Evolutionary conservation across 2,888 invertebrate species (phyloP).

Genomic region (Dorcus parallelipipedus): DNA sequence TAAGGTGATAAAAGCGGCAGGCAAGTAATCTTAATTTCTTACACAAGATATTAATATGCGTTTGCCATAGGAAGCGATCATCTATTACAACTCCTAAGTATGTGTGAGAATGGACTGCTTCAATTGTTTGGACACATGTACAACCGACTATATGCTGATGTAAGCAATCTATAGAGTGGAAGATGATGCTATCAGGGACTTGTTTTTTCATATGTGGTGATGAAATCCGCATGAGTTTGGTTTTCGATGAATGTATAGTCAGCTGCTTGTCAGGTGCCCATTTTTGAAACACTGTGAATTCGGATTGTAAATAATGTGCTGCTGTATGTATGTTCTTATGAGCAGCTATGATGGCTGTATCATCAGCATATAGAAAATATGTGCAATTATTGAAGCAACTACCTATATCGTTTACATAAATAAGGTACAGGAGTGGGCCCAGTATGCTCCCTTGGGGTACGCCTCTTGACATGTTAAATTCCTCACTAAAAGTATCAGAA

Average conservation of each 20-base stretch:
- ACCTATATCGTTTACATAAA: background rate
- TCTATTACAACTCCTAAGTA: no score
- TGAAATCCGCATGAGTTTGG: background rate
- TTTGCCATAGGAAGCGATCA: no score
- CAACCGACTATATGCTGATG: background rate
- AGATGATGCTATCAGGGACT: background rate
- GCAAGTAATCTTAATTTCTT: background rate
- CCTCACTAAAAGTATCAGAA: background rate
- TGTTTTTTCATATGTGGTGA: background rate
- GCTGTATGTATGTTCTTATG: background rate
- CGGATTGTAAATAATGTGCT: background rate
- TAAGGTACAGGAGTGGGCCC: background rate
- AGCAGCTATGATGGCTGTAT: background rate
- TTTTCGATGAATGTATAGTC: background rate
- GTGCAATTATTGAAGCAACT: background rate
- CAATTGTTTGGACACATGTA: background rate
- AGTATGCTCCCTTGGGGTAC: slow-evolving; percentile 1
- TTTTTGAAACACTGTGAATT: background rate
- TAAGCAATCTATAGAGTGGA: no score
- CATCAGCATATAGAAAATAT: background rate
- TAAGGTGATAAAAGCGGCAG: background rate
- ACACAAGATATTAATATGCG: no score
- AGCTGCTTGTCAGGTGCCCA: background rate
- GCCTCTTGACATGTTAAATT: background rate
- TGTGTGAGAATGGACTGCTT: background rate